Base-by-base conservation (phyloP, 2,113 vertebrate genomes). In the Mormyrus lacerda region DNA sequence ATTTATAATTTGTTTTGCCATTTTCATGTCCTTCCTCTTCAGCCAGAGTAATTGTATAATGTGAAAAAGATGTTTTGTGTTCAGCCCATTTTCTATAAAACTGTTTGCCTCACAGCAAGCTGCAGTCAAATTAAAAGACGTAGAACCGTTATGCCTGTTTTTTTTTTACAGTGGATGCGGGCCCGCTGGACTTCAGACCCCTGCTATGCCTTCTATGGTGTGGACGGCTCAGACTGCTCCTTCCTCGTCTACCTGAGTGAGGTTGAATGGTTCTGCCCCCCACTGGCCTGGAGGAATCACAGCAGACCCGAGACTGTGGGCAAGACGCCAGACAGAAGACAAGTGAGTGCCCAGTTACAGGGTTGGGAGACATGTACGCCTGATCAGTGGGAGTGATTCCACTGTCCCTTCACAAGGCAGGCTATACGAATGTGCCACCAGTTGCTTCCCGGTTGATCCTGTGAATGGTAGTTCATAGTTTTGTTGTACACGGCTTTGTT, bases 191-290 rank as follows among this genome's bases (percentile, higher is more conserved):
- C 97, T 17, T 99, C 98, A 0, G 98, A 99, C 95, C 98, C 98
- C 17, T 99, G 98, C 94, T 99, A 99, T 0, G 96, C 98, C 4
- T 99, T 97, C 90, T 99, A 99, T 0, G 98, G 98, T 0, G 98
- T 99, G 90, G 98, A 99, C 0, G 98, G 98, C 91, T 99, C 98
- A 0, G 98, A 99, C 91, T 99, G 98, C 92, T 99, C 98, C 0
- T 99, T 99, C 93, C 97, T 99, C 89, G 91, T 97, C 94, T 99
- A 99, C 95, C 97, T 99, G 93, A 99, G 98, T 0, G 98, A 99
- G 92, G 97, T 99, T 0, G 98, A 99, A 93, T 99, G 98, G 98
- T 99, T 99, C 95, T 99, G 98, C 88, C 98, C 98, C n/a, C 96
- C 96, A 0, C 93, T 98, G 93, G 93, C 96, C 55, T 98, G 97